Conservation (phyloP, 1,140 invertebrate genomes). For the Drosophila virilis region DNA sequence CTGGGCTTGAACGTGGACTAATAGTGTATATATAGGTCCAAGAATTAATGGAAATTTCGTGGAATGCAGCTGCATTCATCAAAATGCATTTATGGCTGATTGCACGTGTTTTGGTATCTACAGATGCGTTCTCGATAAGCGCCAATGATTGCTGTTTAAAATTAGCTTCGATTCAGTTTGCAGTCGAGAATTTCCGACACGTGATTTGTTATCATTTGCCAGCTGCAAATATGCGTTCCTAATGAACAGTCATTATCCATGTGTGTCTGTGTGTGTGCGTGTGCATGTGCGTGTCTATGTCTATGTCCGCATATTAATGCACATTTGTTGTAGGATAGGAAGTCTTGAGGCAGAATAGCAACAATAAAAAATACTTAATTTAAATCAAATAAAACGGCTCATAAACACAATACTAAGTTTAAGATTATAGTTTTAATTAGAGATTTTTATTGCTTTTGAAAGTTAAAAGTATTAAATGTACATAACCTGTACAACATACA, state of each 20-base stretch:
- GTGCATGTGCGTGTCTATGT: neutral
- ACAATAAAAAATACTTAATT: neutral
- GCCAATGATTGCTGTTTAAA: conserved; percentile 25
- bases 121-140: conserved; percentile 50
- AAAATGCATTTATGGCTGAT: conserved; percentile 33
- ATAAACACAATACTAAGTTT: neutral
- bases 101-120: conserved; percentile 4
- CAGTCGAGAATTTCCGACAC: too few species aligned
- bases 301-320: neutral
- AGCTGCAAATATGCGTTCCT: conserved; percentile 10
- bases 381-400: neutral
- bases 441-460: neutral
- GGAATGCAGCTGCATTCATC: conserved; percentile 37
- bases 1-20: neutral
- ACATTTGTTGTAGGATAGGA: neutral
- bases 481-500: neutral
- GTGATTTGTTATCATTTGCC: conserved; percentile 6
- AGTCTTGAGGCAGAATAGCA: too few species aligned
- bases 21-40: conserved; percentile 43
- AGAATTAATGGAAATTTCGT: conserved; percentile 38
- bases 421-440: neutral
- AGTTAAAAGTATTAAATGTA: neutral
- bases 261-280: neutral
- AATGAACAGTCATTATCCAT: too few species aligned
- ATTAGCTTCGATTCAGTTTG: conserved; percentile 4